Evolutionary conservation across 1,140 invertebrate genomes (phyloP).

Genomic region (Anastrepha ludens): DNA sequence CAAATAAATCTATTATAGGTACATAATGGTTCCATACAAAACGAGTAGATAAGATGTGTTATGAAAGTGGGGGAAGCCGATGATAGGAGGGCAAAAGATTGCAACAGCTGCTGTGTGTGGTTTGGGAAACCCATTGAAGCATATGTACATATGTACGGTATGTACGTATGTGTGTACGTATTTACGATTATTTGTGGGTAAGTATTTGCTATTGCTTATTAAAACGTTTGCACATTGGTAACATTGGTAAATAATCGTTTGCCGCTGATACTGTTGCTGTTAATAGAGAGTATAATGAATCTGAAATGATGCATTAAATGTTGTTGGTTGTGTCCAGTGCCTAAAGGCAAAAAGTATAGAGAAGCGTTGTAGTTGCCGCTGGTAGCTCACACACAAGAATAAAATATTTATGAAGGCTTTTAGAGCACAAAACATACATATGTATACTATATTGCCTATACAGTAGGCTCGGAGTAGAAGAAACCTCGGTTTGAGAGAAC

Average conservation of each 20-base stretch:
- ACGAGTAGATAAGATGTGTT: conserved; percentile 63
- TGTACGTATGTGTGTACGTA: conserved; percentile 55
- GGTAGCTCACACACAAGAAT: too few species aligned
- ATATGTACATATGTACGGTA: conserved; percentile 2
- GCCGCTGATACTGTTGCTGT: background rate
- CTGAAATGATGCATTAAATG: background rate
- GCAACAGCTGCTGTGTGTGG: conserved; percentile 70
- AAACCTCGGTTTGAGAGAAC: too few species aligned
- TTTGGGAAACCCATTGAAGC: conserved; percentile 12
- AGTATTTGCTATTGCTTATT: conserved; percentile 67
- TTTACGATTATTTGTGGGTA: conserved; percentile 57
- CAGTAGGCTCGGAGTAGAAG: too few species aligned
- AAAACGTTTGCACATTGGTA: conserved; percentile 72
- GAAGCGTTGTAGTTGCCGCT: too few species aligned
- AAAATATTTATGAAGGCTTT: too few species aligned
- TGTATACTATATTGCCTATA: too few species aligned
- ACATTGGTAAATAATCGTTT: conserved; percentile 68
- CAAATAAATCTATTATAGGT: conserved; percentile 68
- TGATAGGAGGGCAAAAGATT: conserved; percentile 59
- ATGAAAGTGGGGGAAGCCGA: background rate
- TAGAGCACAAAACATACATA: too few species aligned
- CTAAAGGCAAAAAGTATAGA: background rate
- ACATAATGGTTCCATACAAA: conserved; percentile 59
- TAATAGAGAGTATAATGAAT: background rate
- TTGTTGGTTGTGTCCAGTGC: background rate